Conservation (phyloP, 2,797 vertebrate genomes). For the Molossus molossus region DNA sequence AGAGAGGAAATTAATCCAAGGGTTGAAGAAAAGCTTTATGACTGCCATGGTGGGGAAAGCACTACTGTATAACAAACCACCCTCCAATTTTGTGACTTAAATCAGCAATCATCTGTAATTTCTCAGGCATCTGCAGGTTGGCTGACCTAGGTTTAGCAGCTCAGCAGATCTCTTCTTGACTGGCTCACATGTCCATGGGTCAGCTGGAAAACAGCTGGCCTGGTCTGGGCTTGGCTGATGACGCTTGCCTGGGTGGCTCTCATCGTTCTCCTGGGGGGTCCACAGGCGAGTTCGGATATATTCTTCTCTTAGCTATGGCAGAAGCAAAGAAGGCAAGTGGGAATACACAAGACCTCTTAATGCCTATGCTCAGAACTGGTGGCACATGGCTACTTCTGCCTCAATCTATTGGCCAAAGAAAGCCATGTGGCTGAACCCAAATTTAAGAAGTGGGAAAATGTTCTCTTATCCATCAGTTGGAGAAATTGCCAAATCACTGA, state of each 20-base stretch:
- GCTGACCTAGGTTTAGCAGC: not conserved
- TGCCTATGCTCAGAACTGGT: not conserved
- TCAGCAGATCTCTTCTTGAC: not conserved
- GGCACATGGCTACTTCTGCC: not conserved
- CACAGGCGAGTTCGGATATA: not conserved
- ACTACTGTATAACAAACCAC: not conserved
- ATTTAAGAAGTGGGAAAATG: not conserved
- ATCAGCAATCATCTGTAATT: not conserved
- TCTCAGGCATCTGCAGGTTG: not conserved
- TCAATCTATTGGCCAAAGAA: not conserved
- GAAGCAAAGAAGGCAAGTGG: not conserved
- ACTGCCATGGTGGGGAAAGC: not conserved
- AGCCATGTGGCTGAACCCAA: not conserved
- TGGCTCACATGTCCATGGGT: not conserved
- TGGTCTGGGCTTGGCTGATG: not conserved
- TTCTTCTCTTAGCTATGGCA: not conserved
- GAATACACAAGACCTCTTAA: not conserved
- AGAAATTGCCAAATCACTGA: not conserved
- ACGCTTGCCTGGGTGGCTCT: not conserved
- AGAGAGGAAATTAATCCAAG: slow-evolving; percentile 45
- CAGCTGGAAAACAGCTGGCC: not conserved
- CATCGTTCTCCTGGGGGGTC: not conserved
- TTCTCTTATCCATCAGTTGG: not conserved
- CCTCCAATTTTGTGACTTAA: slow-evolving; percentile 5
- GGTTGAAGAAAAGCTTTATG: slow-evolving; percentile 47